Evolutionary conservation across 2,113 vertebrate genomes (phyloP), one percentile per base, ranked within the genome.

Genomic region (Tragelaphus imberbis): DNA sequence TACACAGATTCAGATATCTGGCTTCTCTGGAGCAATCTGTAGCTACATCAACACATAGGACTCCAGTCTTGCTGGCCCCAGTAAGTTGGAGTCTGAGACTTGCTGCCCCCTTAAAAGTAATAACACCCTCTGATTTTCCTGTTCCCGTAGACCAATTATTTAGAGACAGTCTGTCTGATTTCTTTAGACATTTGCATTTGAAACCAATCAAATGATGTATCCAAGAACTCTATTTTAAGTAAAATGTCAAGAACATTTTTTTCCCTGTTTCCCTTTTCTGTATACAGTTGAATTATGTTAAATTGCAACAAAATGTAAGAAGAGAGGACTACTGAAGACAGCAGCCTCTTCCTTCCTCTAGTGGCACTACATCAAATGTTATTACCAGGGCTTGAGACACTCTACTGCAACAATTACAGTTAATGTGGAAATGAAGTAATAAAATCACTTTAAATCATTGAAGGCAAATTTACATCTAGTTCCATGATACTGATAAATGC

Each of bases 391-490:
- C 17, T 88, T 90, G 14, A 96, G 77, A 87, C 14, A 53, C 9
- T 80, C 47, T 79, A 27, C 36, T 88, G 51, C n/a, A 97, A 77
- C 95, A 91, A 87, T 92, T 90, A 90, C 7, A 65, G 21, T 55
- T 94, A 91, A 79, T 85, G 4, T 95, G n/a, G 85, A 96, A 93
- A 94, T 85, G 51, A 92, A 94, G 53, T 91, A 92, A 96, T 97
- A 92, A 79, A 65, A 89, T 97, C 94, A 86, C 71, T 75, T 96
- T 79, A 95, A 95, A 84, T 91, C 51, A 80, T 61, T 71, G 33
- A 87, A 95, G 53, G 79, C 13, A 97, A 92, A 92, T 98, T 94
- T 90, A 59, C 40, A 68, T 94, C 47, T 91, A 59, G 33, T 84
- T 96, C 16, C 47, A 61, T 30, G 23, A 86, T 77, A 81, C 47